Conservation (phyloP, 2,797 vertebrate species). For the Tragopan temminckii region DNA sequence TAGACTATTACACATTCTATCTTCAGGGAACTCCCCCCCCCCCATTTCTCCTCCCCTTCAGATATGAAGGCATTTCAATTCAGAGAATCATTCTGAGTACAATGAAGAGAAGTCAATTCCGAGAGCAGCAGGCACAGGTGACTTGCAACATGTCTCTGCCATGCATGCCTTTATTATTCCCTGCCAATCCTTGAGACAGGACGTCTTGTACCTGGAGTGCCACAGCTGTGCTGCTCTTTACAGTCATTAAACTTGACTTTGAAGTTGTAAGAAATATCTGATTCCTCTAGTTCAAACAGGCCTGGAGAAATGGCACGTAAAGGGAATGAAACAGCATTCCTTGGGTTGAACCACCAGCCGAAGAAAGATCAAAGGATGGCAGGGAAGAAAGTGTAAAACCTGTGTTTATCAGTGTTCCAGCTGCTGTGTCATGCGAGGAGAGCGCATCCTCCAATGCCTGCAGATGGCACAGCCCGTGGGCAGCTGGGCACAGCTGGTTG, state of each 20-base stretch:
- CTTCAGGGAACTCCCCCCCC: slow-evolving; percentile 30
- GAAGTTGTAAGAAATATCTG: neutral
- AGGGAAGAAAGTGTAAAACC: neutral
- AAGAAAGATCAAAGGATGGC: neutral
- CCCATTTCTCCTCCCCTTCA: neutral
- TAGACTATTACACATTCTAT: slow-evolving; percentile 51
- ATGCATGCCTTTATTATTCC: neutral
- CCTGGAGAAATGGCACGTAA: neutral
- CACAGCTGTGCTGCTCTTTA: neutral
- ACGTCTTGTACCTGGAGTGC: neutral
- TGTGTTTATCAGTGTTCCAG: neutral
- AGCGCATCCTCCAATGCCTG: neutral
- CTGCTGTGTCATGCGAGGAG: neutral
- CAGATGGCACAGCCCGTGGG: neutral
- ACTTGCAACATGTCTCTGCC: neutral
- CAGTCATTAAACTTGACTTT: neutral
- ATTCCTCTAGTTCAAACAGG: neutral
- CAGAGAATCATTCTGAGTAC: slow-evolving; percentile 2
- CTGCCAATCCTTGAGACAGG: neutral
- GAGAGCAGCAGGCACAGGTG: slow-evolving; percentile 49
- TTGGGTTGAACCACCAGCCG: neutral
- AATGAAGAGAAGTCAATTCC: slow-evolving; percentile 18
- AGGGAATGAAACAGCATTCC: neutral
- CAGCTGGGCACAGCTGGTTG: slow-evolving; percentile 36
- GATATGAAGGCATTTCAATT: slow-evolving; percentile 28